Percentiles rank a stretch among this genome's conserved stretches.
Conservation (phyloP, 2,888 invertebrate genomes). For the Stegana nigrithorax region DNA sequence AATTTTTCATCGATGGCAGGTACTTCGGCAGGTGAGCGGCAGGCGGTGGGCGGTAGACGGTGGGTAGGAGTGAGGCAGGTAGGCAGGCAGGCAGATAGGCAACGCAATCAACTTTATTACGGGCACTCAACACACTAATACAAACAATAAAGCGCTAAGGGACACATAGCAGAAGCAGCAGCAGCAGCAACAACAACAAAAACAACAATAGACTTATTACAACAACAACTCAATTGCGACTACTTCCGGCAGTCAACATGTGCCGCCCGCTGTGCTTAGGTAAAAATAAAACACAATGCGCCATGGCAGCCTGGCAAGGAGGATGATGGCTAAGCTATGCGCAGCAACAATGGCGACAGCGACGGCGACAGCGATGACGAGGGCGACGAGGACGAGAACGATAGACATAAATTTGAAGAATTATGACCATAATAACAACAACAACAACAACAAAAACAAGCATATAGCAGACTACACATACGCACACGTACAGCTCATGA, state of each 20-base stretch:
- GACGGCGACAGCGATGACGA: too few relatives aligned
- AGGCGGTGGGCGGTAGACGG: too few relatives aligned
- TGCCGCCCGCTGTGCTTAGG: neutral
- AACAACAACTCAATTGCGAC: constrained; percentile 8
- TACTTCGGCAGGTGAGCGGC: too few relatives aligned
- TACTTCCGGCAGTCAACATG: constrained; percentile 11
- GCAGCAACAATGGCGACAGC: too few relatives aligned
- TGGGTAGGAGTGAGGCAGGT: too few relatives aligned
- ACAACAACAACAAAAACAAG: constrained; percentile 16
- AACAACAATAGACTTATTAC: neutral
- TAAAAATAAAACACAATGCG: neutral
- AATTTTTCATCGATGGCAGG: too few relatives aligned
- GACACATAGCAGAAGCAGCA: neutral
- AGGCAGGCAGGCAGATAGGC: too few relatives aligned
- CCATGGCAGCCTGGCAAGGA: neutral
- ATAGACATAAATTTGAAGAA: constrained; percentile 54
- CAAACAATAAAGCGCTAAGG: neutral
- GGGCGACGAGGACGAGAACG: constrained; percentile 38
- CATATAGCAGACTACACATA: too few relatives aligned
- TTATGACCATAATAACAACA: constrained; percentile 20
- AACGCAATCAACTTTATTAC: constrained; percentile 12
- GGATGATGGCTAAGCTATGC: neutral
- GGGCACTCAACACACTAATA: neutral
- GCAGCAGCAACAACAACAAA: neutral
- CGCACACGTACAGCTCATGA: too few relatives aligned